phyloP scores from a whole-genome alignment of 2,888 invertebrate genomes.

The Xanthia icteritia region DNA sequence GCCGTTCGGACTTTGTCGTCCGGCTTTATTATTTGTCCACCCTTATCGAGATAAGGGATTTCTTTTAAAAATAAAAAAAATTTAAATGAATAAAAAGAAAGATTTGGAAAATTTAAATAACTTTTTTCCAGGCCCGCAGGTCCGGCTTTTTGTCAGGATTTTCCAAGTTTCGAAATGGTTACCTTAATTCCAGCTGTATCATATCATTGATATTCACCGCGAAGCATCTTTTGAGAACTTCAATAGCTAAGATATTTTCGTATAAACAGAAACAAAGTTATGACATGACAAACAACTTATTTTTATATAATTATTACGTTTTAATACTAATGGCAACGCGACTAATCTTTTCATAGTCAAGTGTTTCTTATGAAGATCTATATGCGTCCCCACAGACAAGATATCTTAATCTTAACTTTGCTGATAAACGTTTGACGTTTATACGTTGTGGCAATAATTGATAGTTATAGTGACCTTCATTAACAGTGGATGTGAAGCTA shows the following conservation, averaged over 20 bases:
- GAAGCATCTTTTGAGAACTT: not conserved
- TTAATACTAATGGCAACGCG: not conserved
- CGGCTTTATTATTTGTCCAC: not conserved
- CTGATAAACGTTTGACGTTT: conserved; percentile 4
- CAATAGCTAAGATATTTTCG: not conserved
- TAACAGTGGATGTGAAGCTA: not conserved
- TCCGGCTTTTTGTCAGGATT: not conserved
- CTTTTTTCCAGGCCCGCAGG: not conserved
- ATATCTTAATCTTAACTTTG: conserved; percentile 21
- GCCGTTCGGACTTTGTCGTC: too few species aligned
- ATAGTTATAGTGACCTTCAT: not conserved
- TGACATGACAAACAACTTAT: not conserved
- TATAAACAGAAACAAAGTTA: not conserved
- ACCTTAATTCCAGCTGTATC: not conserved
- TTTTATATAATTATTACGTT: not conserved
- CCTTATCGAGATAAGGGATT: not conserved
- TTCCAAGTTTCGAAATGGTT: not conserved
- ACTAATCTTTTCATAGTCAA: conserved; percentile 5
- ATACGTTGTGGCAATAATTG: not conserved
- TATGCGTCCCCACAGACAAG: not conserved
- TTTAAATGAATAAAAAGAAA: not conserved
- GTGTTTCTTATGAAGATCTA: not conserved
- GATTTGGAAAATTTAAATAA: not conserved
- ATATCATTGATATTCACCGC: not conserved
- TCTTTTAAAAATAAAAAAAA: not conserved